Base-by-base conservation (phyloP, 2,113 vertebrate species). In the Casuarius casuarius region DNA sequence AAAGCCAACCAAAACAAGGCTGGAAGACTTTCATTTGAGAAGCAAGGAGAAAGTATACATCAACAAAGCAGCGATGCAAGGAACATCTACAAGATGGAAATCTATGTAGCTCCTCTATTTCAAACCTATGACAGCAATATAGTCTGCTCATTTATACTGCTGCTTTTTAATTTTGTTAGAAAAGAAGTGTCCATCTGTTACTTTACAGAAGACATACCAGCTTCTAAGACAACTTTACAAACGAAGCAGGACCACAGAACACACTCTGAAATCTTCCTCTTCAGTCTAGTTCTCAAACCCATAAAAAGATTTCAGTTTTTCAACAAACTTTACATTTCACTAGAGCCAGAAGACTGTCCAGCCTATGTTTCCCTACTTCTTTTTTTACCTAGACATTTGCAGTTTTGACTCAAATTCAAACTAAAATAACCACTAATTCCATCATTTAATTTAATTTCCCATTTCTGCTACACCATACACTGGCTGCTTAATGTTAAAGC, bases 51-150 rank as follows among this genome's bases (percentile, higher is more conserved):
- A 93, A 81, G 63, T 51, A 91, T 93, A 92, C 59, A 96, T 97
- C 94, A 96, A 78, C 89, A 94, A 90, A 92, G 92, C 92, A 94
- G 75, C 0, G 90, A 95, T 93, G 93, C 90, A 96, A 91, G 46
- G 84, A 87, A 90, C 94, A 95, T 90, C 76, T 85, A 86, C 85
- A 95, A 96, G 92, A 97, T 5, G 77, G 88, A 97, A 93, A 56
- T 86, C 85, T 51, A 7, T n/a, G 79, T 29, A 83, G 78, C 0
- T 0, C 75, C 91, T 92, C 67, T 94, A 74, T 94, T 94, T 97
- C 90, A 97, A 91, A 61, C 18, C 71, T 52, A 13, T 28, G 94
- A 94, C 1, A 1, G 58, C 84, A 70, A 44, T 52, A 83, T n/a
- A 88, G 87, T 14, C 71, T 63, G 58, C 66, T 94, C 74, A 73